phyloP scores from a whole-genome alignment of 2,797 vertebrate genomes.

The Silurus aristotelis region DNA sequence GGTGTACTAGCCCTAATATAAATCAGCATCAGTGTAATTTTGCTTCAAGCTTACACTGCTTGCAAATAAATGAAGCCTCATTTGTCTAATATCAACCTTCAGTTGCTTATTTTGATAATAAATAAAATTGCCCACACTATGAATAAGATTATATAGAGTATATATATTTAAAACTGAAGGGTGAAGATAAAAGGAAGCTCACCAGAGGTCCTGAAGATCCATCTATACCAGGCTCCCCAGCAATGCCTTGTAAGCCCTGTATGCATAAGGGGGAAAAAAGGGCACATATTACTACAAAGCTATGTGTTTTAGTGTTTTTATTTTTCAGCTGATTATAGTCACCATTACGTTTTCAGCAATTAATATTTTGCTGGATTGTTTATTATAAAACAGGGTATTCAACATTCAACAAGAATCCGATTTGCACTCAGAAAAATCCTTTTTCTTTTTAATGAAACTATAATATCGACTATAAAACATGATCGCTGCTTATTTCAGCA shows the following conservation, averaged over 20 bases:
- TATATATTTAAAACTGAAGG: not conserved
- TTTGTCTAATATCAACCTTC: not conserved
- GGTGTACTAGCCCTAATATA: not conserved
- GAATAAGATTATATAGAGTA: not conserved
- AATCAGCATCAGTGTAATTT: not conserved
- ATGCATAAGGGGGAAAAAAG: slow-evolving; percentile 29
- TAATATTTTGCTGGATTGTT: not conserved
- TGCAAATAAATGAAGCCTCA: not conserved
- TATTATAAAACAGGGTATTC: not conserved
- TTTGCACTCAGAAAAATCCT: slow-evolving; percentile 20
- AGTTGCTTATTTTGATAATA: not conserved
- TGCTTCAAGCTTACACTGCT: not conserved
- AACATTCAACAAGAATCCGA: slow-evolving; percentile 43
- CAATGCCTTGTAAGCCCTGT: slow-evolving; percentile 78
- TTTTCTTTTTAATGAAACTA: not conserved
- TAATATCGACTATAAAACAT: slow-evolving; percentile 54
- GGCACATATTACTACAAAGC: slow-evolving; percentile 3
- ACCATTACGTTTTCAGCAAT: not conserved
- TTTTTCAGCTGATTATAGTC: slow-evolving; percentile 6
- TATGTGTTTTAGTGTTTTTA: not conserved
- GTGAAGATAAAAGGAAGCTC: slow-evolving; percentile 52
- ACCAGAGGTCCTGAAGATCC: slow-evolving; percentile 78
- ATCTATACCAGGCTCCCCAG: slow-evolving; percentile 70
- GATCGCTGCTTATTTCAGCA: slow-evolving; percentile 18
- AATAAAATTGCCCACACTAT: not conserved